Evolutionary conservation across 1,140 invertebrate species (phyloP).

Genomic region (Apolygus lucorum): DNA sequence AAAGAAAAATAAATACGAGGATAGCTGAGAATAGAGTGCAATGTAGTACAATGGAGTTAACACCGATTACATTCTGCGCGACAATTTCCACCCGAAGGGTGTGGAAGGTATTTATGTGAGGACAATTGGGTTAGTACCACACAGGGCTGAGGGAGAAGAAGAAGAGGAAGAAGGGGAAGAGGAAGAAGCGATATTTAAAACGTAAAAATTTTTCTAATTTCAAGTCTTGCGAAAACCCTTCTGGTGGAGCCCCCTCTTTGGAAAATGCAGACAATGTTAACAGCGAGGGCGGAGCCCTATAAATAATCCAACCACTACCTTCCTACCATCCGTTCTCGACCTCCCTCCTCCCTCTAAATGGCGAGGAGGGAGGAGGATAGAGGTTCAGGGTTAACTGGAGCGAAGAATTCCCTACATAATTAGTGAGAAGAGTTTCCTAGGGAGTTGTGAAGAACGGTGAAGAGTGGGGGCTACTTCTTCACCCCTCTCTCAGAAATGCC

Average conservation of each 20-base stretch:
- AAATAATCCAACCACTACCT: not conserved
- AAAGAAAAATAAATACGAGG: too few species aligned
- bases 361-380: too few species aligned
- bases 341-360: not conserved
- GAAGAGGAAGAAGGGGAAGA: not conserved
- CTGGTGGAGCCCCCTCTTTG: not conserved
- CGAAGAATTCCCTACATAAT: slow-evolving; percentile 27
- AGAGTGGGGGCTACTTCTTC: not conserved
- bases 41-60: too few species aligned
- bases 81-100: too few species aligned
- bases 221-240: not conserved
- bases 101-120: too few species aligned
- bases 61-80: too few species aligned
- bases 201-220: slow-evolving; percentile 15
- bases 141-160: not conserved
- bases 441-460: not conserved
- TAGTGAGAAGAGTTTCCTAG: slow-evolving; percentile 30
- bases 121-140: too few species aligned
- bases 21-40: too few species aligned
- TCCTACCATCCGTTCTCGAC: not conserved
- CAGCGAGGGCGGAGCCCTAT: slow-evolving; percentile 2
- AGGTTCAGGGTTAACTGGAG: not conserved
- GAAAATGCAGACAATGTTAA: slow-evolving; percentile 14
- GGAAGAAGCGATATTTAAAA: too few species aligned
- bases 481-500: not conserved